Percentiles rank a stretch among this genome's conserved stretches.
These are phyloP conservation scores for Aleiodes leptofemur DNA, from an alignment of 2,888 invertebrate species.

Conservation along the genomic window DNA sequence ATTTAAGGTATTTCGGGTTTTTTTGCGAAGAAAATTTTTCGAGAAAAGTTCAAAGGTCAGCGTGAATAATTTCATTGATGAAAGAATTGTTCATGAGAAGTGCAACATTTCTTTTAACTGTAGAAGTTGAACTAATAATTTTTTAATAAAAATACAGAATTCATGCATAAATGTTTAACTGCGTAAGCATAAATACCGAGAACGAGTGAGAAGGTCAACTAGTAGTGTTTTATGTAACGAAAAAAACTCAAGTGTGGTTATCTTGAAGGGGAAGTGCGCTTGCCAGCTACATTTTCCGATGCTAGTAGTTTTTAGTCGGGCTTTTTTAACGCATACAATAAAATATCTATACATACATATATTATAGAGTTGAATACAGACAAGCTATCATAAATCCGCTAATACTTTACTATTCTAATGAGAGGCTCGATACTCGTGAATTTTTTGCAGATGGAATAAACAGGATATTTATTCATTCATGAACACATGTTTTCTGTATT, in stretches of 20 bases:
- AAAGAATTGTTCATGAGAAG: too few relatives aligned
- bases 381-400: background rate
- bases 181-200: background rate
- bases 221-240: too few relatives aligned
- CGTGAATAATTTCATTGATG: background rate
- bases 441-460: background rate
- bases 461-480: too few relatives aligned
- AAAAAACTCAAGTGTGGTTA: background rate
- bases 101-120: too few relatives aligned
- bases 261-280: background rate
- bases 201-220: background rate
- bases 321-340: constrained; percentile 1
- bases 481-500: too few relatives aligned
- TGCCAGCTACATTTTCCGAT: background rate
- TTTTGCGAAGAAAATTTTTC: too few relatives aligned
- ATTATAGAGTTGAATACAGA: too few relatives aligned
- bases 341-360: too few relatives aligned
- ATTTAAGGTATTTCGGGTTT: background rate
- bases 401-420: background rate
- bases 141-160: too few relatives aligned
- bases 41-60: too few relatives aligned
- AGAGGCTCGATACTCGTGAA: constrained; percentile 1
- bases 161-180: too few relatives aligned
- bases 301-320: constrained; percentile 29
- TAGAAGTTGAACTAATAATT: too few relatives aligned